Evolutionary conservation across 92 coral and sea anemone species (phyloP).

Genomic region (Phenganax stokvisi): DNA sequence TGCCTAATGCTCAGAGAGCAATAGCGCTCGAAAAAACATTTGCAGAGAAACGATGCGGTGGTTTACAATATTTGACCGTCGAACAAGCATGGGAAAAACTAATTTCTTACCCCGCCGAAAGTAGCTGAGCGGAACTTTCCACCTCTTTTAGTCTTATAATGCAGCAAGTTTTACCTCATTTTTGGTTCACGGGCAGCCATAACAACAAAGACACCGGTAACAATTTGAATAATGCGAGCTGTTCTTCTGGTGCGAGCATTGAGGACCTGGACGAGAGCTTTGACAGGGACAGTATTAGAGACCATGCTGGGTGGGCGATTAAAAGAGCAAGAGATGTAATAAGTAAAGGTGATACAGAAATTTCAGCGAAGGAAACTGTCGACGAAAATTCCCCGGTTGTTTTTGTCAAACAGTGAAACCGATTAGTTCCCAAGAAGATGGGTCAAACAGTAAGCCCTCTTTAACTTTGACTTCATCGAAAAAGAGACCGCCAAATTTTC

Average conservation of each 20-base stretch:
- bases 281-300: conserved; percentile 4
- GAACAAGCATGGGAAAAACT: conserved; percentile 24
- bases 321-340: conserved; percentile 19
- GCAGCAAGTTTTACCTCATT: conserved; percentile 37
- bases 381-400: not conserved
- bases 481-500: conserved; percentile 39
- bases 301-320: conserved; percentile 39
- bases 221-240: not conserved
- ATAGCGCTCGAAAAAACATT: conserved; percentile 17
- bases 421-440: conserved; percentile 35
- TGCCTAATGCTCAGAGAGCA: conserved; percentile 21
- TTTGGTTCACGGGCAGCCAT: conserved; percentile 18
- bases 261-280: not conserved
- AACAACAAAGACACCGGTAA: not conserved
- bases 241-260: not conserved
- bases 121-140: not conserved
- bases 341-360: not conserved
- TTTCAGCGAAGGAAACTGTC: not conserved
- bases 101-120: conserved; percentile 7
- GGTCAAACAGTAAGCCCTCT: conserved; percentile 42
- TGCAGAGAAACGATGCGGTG: not conserved
- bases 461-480: conserved; percentile 40
- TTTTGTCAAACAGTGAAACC: conserved; percentile 11
- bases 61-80: not conserved
- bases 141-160: not conserved